phyloP scores from a whole-genome alignment of 2,888 invertebrate species.

The Ctenicera cuprea region DNA sequence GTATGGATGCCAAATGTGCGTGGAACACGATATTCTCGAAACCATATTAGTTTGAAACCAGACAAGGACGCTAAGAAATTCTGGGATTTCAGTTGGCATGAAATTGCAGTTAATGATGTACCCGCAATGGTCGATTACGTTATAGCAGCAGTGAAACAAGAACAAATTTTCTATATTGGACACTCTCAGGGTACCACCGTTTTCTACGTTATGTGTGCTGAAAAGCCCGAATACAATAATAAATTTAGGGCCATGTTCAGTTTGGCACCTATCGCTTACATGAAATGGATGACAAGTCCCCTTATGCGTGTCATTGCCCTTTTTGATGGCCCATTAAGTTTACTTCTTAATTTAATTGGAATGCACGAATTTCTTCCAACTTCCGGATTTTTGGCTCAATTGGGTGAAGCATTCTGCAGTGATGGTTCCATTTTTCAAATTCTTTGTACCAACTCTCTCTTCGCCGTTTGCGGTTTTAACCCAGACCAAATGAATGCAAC shows the following conservation, averaged over 20 bases:
- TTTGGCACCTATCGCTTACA: constrained; percentile 82
- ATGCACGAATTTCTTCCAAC: constrained; percentile 80
- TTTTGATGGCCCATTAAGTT: constrained; percentile 65
- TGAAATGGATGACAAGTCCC: constrained; percentile 72
- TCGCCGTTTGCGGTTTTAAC: constrained; percentile 79
- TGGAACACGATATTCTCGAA: constrained; percentile 76
- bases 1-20: constrained; percentile 78
- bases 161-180: constrained; percentile 84
- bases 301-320: constrained; percentile 56
- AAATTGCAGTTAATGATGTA: constrained; percentile 86
- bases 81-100: constrained; percentile 82
- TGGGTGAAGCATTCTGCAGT: constrained; percentile 75
- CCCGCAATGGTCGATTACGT: constrained; percentile 88
- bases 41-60: constrained; percentile 70
- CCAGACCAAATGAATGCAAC: constrained; percentile 74
- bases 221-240: constrained; percentile 79
- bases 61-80: constrained; percentile 55
- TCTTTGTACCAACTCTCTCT: constrained; percentile 81
- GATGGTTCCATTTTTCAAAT: constrained; percentile 75
- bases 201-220: constrained; percentile 81
- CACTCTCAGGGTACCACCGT: constrained; percentile 87
- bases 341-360: constrained; percentile 72
- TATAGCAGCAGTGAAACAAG: constrained; percentile 75
- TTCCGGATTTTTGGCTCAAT: constrained; percentile 72
- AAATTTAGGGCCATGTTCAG: constrained; percentile 81